Evolutionary conservation across 2,888 invertebrate genomes (phyloP).

Genomic region (Temnothorax ravouxi): DNA sequence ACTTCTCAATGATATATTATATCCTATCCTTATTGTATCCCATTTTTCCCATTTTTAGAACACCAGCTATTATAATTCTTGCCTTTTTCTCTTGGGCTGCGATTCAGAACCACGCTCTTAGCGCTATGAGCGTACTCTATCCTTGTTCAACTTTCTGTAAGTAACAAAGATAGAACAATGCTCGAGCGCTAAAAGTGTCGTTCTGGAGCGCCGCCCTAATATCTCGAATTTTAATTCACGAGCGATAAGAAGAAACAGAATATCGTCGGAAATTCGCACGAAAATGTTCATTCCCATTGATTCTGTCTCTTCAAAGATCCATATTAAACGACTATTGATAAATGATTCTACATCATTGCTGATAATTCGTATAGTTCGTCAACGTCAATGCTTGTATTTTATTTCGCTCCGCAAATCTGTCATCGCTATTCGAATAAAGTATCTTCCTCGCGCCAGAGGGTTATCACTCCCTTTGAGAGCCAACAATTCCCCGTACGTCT

Average conservation of each 20-base stretch:
- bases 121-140: too few species aligned
- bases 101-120: too few species aligned
- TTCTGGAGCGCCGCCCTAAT: too few species aligned
- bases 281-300: not conserved
- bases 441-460: not conserved
- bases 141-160: too few species aligned
- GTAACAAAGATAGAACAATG: too few species aligned
- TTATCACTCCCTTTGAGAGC: not conserved
- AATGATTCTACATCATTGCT: not conserved
- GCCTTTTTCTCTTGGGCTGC: not conserved
- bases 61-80: not conserved
- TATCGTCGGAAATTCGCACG: not conserved
- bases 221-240: not conserved
- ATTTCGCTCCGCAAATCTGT: not conserved
- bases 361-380: not conserved
- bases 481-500: not conserved
- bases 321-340: not conserved
- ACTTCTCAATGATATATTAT: conserved; percentile 2
- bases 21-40: not conserved
- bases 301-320: not conserved
- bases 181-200: too few species aligned
- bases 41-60: not conserved
- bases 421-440: not conserved
- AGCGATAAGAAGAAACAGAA: not conserved
- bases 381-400: not conserved